Conservation (phyloP, 2,113 vertebrate genomes). For the Rhinolophus ferrumequinum region DNA sequence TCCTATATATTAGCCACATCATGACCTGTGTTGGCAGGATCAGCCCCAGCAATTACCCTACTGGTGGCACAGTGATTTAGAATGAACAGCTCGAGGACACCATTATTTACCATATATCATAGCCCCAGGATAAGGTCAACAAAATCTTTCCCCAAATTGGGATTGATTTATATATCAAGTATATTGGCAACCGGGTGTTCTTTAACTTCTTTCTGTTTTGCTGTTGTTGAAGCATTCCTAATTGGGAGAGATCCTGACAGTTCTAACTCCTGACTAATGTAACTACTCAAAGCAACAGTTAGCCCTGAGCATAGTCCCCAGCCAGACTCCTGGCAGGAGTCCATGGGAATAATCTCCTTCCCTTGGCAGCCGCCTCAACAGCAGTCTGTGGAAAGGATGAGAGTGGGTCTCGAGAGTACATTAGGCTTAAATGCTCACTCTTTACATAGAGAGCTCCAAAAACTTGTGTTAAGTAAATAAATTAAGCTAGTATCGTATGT, state of each 20-base stretch:
- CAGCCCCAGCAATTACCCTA: conserved; percentile 37
- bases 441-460: conserved; percentile 35
- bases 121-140: neutral
- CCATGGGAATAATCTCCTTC: conserved; percentile 41
- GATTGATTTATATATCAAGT: conserved; percentile 38
- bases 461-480: neutral
- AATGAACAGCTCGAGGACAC: conserved; percentile 12
- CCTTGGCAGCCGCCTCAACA: conserved; percentile 23
- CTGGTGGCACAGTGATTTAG: conserved; percentile 58
- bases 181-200: conserved; percentile 9
- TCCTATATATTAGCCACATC: conserved; percentile 52
- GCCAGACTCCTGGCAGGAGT: conserved; percentile 47
- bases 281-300: conserved; percentile 34
- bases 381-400: neutral
- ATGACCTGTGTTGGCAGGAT: conserved; percentile 50
- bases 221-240: neutral
- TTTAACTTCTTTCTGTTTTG: conserved; percentile 37
- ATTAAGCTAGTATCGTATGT: neutral
- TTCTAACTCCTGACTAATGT: conserved; percentile 1
- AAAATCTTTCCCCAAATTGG: neutral
- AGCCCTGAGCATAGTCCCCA: conserved; percentile 1
- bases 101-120: neutral
- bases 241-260: conserved; percentile 23
- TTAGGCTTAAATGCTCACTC: neutral
- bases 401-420: neutral